phyloP scores from a whole-genome alignment of 2,797 vertebrate species.

The Anguilla anguilla region DNA sequence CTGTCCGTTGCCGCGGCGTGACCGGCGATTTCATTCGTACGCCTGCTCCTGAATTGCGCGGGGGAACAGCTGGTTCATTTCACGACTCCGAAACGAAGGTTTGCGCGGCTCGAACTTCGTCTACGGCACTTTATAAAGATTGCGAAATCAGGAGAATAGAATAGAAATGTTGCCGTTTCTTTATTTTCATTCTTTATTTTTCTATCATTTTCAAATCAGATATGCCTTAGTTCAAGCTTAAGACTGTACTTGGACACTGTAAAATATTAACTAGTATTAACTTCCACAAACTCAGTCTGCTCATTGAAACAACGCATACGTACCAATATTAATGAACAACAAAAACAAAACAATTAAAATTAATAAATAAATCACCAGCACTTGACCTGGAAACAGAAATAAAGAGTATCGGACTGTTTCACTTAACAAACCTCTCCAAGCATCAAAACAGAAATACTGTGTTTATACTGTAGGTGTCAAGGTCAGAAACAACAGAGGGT shows the following conservation, averaged over 20 bases:
- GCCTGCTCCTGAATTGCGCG: background rate
- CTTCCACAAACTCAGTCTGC: background rate
- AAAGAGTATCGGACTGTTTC: background rate
- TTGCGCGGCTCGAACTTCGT: background rate
- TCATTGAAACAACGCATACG: background rate
- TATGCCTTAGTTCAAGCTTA: background rate
- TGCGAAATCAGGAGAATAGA: background rate
- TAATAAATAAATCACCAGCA: background rate
- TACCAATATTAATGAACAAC: background rate
- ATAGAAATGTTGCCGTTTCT: background rate
- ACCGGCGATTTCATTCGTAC: background rate
- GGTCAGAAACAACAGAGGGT: background rate
- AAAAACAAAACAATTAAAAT: background rate
- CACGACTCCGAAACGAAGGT: background rate
- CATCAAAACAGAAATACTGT: background rate
- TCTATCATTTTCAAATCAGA: background rate
- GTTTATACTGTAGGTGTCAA: background rate
- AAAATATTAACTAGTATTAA: background rate
- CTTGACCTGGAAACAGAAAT: background rate
- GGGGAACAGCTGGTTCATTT: background rate
- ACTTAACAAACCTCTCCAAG: background rate
- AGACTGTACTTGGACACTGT: background rate
- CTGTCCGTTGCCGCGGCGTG: background rate
- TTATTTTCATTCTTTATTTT: background rate
- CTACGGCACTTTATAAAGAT: background rate